Conservation (phyloP, 92 coral and sea anemone genomes). For the Muricea muricata region DNA sequence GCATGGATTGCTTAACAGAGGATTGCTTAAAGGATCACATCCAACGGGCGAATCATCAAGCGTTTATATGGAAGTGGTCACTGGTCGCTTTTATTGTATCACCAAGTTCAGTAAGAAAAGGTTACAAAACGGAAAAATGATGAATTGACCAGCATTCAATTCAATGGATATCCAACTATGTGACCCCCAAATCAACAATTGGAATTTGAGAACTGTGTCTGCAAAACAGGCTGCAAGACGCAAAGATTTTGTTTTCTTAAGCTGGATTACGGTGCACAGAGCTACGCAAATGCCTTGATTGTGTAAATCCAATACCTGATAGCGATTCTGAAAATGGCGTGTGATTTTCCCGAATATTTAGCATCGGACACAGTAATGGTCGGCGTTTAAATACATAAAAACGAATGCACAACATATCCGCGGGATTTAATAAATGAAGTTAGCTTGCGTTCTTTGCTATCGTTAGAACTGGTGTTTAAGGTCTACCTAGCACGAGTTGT, state of each 20-base stretch:
- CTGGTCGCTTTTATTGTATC: neutral
- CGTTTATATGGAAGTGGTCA: neutral
- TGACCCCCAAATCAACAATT: neutral
- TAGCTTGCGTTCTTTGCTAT: neutral
- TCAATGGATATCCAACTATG: neutral
- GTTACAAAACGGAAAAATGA: neutral
- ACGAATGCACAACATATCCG: neutral
- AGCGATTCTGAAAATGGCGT: neutral
- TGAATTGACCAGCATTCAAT: neutral
- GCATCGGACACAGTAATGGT: neutral
- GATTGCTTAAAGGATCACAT: neutral
- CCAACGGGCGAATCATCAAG: constrained; percentile 3
- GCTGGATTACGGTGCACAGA: constrained; percentile 3
- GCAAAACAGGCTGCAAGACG: neutral
- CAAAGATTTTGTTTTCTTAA: neutral
- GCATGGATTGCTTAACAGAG: neutral
- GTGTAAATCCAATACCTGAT: neutral
- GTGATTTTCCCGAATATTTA: neutral
- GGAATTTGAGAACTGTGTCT: neutral
- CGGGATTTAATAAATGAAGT: neutral
- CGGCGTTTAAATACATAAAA: neutral
- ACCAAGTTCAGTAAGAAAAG: neutral
- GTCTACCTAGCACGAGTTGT: no score
- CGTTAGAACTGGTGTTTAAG: no score
- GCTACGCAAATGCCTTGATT: neutral